Evolutionary conservation across 1,140 invertebrate species (phyloP), one percentile per base, ranked within the genome.

Genomic region (Lucilia cuprina): DNA sequence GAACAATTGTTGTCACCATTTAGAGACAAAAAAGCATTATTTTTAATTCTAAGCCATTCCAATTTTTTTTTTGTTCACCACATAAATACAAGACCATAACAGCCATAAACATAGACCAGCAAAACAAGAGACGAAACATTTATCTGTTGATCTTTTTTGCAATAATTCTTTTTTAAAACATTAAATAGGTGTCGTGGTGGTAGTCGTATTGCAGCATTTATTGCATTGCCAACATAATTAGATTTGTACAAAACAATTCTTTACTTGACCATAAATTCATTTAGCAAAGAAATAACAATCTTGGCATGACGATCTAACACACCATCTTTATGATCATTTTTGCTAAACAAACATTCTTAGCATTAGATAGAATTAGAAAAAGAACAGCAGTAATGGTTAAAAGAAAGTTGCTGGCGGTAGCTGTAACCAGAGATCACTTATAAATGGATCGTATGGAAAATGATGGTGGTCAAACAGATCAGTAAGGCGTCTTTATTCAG

Each of bases 271-370:
- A 60, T 60, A 60, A 60, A 14, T 60, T 60, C 13, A 60, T 60
- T 60, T 60, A 60, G 10, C n/a, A n/a, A n/a, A n/a, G 55, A 60
- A 13, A 60, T 14, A 2, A 70, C 65, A 70, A 70, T 70, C 65
- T 70, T 70, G 65, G 65, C 65, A 70, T 70, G 65, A 70, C 65
- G n/a, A 70, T 70, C 65, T 70, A 70, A 19, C n/a, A 19, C 65
- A 70, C n/a, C 19, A 21, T 70, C 2, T 5, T 21, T n/a, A n/a
- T n/a, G n/a, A n/a, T n/a, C n/a, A n/a, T n/a, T n/a, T n/a, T n/a
- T n/a, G n/a, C n/a, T n/a, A n/a, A n/a, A 55, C 50, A 55, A 2
- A 55, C 14, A 55, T 55, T 55, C 14, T 13, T 55, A 12, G 10
- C 50, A 55, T 55, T 55, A 55, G 50, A 17, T 13, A 55, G 50